Percentiles rank a stretch among this genome's conserved stretches.
Conservation (phyloP, 1,140 invertebrate genomes). For the Hylyphantes graminicola region DNA sequence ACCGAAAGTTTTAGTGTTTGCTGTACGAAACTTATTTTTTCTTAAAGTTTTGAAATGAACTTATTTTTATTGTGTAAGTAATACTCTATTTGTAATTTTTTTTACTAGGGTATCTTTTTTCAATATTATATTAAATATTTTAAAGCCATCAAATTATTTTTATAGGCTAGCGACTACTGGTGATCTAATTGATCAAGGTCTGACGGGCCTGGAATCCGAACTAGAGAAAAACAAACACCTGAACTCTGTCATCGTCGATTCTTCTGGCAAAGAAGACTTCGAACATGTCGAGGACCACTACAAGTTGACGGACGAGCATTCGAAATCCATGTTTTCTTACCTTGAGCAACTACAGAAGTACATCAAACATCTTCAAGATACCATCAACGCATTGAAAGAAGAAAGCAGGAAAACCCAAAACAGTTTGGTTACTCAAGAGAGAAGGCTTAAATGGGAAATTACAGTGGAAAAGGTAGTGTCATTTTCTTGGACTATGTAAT, state of each 20-base stretch:
- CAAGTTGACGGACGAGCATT: neutral
- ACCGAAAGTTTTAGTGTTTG: too few species aligned
- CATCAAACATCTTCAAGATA: slow-evolving; percentile 17
- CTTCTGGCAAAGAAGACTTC: neutral
- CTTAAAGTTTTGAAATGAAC: too few species aligned
- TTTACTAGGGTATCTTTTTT: too few species aligned
- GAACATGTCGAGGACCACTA: slow-evolving; percentile 17
- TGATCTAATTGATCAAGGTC: slow-evolving; percentile 20
- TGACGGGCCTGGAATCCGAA: slow-evolving; percentile 30
- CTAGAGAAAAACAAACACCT: neutral
- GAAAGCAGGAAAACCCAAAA: slow-evolving; percentile 3
- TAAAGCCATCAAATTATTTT: too few species aligned
- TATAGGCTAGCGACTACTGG: slow-evolving; percentile 17
- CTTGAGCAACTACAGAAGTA: slow-evolving; percentile 19
- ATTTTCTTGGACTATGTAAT: too few species aligned
- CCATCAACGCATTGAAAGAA: neutral
- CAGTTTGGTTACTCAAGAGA: neutral
- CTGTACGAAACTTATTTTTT: too few species aligned
- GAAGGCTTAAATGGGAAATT: slow-evolving; percentile 34
- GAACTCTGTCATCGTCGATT: neutral
- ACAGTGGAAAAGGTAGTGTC: neutral
- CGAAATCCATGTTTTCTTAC: slow-evolving; percentile 22
- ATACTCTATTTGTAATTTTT: too few species aligned
- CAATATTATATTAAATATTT: too few species aligned
- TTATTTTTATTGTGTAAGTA: too few species aligned